Evolutionary conservation across 2,113 vertebrate species (phyloP).

Genomic region (Apteryx mantelli): DNA sequence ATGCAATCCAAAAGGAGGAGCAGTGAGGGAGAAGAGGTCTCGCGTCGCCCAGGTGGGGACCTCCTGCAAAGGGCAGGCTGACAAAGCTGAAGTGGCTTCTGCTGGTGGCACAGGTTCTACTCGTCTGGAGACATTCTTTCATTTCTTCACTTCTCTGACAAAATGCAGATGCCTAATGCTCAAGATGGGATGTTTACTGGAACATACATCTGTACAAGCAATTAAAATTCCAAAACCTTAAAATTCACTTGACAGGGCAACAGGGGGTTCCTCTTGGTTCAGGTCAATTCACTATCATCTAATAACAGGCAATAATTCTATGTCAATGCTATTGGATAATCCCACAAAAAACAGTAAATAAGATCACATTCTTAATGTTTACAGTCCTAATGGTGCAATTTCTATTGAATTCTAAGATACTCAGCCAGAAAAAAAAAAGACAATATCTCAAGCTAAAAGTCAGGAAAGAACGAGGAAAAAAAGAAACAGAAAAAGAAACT

Average conservation of each 20-base stretch:
- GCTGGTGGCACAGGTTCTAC: fast-evolving
- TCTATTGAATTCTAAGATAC: neutral
- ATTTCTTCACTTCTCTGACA: neutral
- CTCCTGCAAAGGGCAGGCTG: neutral
- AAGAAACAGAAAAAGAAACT: neutral
- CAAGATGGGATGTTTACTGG: neutral
- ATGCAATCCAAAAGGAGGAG: neutral
- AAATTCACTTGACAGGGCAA: neutral
- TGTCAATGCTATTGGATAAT: neutral
- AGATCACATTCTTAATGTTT: neutral
- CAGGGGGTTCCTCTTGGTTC: neutral
- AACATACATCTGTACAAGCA: neutral
- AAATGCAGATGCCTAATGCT: neutral
- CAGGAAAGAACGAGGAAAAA: neutral
- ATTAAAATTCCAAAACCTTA: neutral
- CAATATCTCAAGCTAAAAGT: neutral
- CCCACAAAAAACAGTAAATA: neutral
- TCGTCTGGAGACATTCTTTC: neutral
- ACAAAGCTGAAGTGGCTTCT: neutral
- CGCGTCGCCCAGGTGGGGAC: neutral
- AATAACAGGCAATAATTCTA: neutral
- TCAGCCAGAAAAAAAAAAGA: neutral
- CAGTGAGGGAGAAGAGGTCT: neutral
- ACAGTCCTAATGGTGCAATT: neutral
- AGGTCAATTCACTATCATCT: neutral